Percentiles rank a stretch among this genome's conserved stretches.
These are phyloP conservation scores for Cyclophora albipunctata DNA, from an alignment of 2,888 invertebrate species.

Conservation along the genomic window DNA sequence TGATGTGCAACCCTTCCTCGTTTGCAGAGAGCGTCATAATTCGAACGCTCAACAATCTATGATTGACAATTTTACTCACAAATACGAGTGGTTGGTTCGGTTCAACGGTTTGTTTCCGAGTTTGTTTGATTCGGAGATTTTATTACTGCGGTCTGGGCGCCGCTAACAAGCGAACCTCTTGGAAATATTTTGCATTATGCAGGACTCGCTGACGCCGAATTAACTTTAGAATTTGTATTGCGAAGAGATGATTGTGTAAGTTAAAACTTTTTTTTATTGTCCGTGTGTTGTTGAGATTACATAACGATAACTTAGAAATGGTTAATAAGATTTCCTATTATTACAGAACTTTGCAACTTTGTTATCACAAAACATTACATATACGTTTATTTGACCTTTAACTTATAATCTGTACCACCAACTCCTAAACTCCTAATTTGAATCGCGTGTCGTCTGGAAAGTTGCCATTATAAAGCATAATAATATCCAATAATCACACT, in stretches of 20 bases:
- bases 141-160: conserved; percentile 6
- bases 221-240: conserved; percentile 45
- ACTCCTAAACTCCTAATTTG: too few relatives aligned
- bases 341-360: too few relatives aligned
- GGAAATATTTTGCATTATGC: conserved; percentile 50
- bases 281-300: conserved; percentile 6
- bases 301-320: background rate
- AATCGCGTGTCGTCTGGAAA: background rate
- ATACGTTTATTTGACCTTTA: too few relatives aligned
- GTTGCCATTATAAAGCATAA: background rate
- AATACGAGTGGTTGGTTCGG: conserved; percentile 33
- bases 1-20: conserved; percentile 19
- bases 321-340: too few relatives aligned
- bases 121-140: conserved; percentile 14
- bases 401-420: too few relatives aligned
- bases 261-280: conserved; percentile 30
- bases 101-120: conserved; percentile 49
- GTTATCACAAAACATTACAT: too few relatives aligned
- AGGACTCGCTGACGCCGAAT: conserved; percentile 35
- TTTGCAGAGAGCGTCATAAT: conserved; percentile 43
- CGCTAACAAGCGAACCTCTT: conserved; percentile 48
- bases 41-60: conserved; percentile 39
- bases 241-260: conserved; percentile 51
- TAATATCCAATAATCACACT: too few relatives aligned
- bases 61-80: conserved; percentile 57